Evolutionary conservation across 2,113 vertebrate species (phyloP).

Genomic region (Nyctereutes procyonoides): DNA sequence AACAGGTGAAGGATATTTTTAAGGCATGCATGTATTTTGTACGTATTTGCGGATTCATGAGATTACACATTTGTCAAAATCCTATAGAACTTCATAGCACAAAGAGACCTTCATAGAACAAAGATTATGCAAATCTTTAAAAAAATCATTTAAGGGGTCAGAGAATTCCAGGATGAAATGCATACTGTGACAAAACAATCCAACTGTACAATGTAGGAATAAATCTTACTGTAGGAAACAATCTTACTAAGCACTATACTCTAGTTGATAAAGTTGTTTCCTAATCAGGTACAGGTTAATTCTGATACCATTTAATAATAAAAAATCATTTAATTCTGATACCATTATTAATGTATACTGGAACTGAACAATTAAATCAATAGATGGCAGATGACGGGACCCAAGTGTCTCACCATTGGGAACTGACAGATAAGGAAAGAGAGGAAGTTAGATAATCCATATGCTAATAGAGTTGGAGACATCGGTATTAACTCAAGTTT

Average conservation of each 20-base stretch:
- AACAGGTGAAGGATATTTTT: background rate
- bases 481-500: background rate
- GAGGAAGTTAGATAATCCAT: background rate
- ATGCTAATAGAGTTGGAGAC: background rate
- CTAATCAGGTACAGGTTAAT: background rate
- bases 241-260: background rate
- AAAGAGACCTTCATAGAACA: background rate
- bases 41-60: background rate
- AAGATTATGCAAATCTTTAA: background rate
- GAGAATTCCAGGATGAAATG: background rate
- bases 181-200: background rate
- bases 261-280: background rate
- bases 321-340: background rate
- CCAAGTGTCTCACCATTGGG: background rate
- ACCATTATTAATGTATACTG: background rate
- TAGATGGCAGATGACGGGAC: background rate
- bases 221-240: background rate
- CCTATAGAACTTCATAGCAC: background rate
- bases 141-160: background rate
- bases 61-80: slow-evolving; percentile 25
- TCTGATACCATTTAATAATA: background rate
- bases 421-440: slow-evolving; percentile 6
- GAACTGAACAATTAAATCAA: background rate
- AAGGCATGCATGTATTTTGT: background rate
- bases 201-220: background rate